phyloP scores from a whole-genome alignment of 2,113 vertebrate genomes.

The Trogon melanurus region DNA sequence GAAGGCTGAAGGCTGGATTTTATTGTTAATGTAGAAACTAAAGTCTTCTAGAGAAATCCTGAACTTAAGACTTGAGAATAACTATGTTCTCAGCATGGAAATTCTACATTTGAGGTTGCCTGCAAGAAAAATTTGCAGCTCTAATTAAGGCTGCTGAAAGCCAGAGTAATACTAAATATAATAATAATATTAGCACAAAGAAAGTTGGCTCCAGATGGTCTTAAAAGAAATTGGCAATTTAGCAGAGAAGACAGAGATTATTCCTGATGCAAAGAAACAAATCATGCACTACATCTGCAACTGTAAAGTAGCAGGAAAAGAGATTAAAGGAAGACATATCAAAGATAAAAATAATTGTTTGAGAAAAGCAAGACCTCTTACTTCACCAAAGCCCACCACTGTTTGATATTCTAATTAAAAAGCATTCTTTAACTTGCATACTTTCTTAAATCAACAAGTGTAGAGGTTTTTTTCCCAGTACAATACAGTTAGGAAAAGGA shows the following conservation, averaged over 20 bases:
- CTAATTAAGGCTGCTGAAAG: constrained; percentile 1
- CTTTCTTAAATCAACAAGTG: neutral
- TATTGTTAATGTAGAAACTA: neutral
- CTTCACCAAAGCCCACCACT: neutral
- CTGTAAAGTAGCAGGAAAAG: neutral
- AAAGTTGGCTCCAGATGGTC: neutral
- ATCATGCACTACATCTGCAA: neutral
- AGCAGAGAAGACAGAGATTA: neutral
- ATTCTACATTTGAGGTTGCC: neutral
- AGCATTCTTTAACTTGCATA: neutral
- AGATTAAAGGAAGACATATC: neutral
- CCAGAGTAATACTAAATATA: neutral
- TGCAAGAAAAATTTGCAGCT: neutral
- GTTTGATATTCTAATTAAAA: neutral
- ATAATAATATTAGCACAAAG: neutral
- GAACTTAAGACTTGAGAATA: neutral
- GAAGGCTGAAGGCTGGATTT: neutral
- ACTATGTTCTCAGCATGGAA: neutral
- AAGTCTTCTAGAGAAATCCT: neutral
- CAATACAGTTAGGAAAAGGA: neutral
- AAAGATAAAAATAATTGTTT: neutral
- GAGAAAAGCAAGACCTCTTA: neutral
- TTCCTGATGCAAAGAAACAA: neutral
- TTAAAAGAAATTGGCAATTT: neutral
- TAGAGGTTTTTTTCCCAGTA: neutral